phyloP scores from a whole-genome alignment of 2,797 vertebrate species.

The Sebastiscus tertius region DNA sequence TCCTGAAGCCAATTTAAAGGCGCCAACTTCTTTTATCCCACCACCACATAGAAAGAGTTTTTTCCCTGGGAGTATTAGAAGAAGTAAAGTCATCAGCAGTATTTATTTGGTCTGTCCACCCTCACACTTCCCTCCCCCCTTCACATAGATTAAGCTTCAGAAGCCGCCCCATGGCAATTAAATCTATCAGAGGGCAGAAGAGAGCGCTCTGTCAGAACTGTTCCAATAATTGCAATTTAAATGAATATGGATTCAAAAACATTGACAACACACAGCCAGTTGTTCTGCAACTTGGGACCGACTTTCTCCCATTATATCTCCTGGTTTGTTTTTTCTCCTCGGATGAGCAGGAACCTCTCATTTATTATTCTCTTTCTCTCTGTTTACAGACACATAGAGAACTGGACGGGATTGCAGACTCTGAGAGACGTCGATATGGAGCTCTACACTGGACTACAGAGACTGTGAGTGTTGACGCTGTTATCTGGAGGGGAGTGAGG shows the following conservation, averaged over 20 bases:
- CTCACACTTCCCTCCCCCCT: constrained; percentile 22
- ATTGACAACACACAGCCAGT: constrained; percentile 58
- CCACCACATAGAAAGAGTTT: constrained; percentile 25
- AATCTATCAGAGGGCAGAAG: constrained; percentile 76
- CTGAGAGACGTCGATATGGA: constrained; percentile 97
- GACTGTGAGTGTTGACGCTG: constrained; percentile 89
- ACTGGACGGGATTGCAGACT: constrained; percentile 95
- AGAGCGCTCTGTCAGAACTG: constrained; percentile 66
- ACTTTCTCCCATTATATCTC: constrained; percentile 7
- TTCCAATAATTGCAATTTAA: constrained; percentile 75
- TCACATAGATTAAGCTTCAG: constrained; percentile 68
- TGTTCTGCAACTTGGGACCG: constrained; percentile 48
- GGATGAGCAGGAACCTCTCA: constrained; percentile 35
- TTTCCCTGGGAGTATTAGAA: constrained; percentile 30
- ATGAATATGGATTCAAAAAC: constrained; percentile 73
- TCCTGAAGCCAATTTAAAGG: constrained; percentile 52
- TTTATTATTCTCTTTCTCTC: constrained; percentile 57
- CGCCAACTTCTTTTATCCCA: constrained; percentile 26
- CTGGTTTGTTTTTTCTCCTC: constrained; percentile 38
- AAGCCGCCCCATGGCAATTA: constrained; percentile 74
- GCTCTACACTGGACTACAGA: constrained; percentile 97
- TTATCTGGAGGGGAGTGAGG: constrained; percentile 14
- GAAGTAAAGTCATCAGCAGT: constrained; percentile 59
- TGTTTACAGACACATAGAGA: constrained; percentile 95
- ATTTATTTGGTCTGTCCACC: constrained; percentile 54